These are phyloP conservation scores for Xenopus tropicalis DNA, from an alignment of 2,113 vertebrate species.

Conservation along the genomic window DNA sequence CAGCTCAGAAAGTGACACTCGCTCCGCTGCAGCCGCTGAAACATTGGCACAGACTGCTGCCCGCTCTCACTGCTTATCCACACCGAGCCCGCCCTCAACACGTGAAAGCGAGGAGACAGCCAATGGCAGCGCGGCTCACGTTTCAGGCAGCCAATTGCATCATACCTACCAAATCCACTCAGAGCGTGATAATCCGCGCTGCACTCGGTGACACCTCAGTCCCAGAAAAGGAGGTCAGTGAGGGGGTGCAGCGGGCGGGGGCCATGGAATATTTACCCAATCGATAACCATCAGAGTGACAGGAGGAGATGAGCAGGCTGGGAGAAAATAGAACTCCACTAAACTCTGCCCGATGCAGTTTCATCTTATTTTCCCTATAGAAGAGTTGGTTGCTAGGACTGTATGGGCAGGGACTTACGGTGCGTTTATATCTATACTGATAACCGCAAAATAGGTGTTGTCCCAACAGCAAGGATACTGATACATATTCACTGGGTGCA, in stretches of 20 bases:
- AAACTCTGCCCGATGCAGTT: not conserved
- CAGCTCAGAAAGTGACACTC: not conserved
- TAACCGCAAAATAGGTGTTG: no score
- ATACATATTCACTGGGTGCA: no score
- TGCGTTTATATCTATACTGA: no score
- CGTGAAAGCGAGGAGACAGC: slow-evolving; percentile 24
- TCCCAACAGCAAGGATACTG: no score
- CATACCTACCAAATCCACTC: not conserved
- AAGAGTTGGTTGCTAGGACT: no score
- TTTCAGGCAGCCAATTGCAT: slow-evolving; percentile 34
- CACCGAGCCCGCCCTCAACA: slow-evolving; percentile 23
- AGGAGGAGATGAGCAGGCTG: not conserved
- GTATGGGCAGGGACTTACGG: no score
- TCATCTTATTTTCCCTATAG: not conserved
- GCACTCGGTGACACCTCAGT: slow-evolving; percentile 5
- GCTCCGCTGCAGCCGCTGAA: not conserved
- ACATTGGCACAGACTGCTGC: not conserved
- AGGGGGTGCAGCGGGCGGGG: not conserved
- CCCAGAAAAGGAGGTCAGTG: not conserved
- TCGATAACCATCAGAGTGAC: not conserved
- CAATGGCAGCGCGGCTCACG: slow-evolving; percentile 26
- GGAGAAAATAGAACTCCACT: not conserved
- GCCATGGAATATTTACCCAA: not conserved
- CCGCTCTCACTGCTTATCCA: slow-evolving; percentile 38
- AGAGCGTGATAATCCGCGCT: slow-evolving; percentile 23